Evolutionary conservation across 2,888 invertebrate species (phyloP).

Genomic region (Danaus chrysippus): DNA sequence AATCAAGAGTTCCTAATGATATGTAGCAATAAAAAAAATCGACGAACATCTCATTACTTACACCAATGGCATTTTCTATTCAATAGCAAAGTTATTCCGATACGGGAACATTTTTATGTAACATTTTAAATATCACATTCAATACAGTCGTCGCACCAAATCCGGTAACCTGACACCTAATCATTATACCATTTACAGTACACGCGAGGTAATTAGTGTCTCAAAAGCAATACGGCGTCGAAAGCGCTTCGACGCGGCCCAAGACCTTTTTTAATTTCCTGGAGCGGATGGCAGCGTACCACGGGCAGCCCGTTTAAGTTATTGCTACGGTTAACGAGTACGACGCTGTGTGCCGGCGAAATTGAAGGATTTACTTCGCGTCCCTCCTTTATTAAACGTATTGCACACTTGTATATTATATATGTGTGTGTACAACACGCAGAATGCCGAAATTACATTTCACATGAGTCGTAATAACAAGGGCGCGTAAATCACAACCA

Average conservation of each 20-base stretch:
- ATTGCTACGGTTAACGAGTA: conserved; percentile 79
- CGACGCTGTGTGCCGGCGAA: conserved; percentile 78
- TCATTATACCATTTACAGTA: conserved; percentile 32
- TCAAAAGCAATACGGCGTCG: conserved; percentile 28
- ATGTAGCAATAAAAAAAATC: background rate
- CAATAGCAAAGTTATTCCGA: conserved; percentile 2
- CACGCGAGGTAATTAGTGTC: conserved; percentile 35
- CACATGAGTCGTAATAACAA: conserved; percentile 79
- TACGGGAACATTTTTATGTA: background rate
- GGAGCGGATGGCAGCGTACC: conserved; percentile 44
- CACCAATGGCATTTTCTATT: background rate
- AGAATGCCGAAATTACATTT: conserved; percentile 77
- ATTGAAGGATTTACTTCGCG: conserved; percentile 79
- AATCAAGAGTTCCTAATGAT: background rate
- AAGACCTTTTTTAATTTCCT: conserved; percentile 74
- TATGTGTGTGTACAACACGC: conserved; percentile 53
- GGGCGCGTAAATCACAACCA: conserved; percentile 77
- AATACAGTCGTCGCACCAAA: conserved; percentile 24
- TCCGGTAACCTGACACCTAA: conserved; percentile 26
- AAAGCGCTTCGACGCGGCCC: conserved; percentile 47
- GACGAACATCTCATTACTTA: too few species aligned
- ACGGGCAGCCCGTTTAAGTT: conserved; percentile 72
- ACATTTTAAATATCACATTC: conserved; percentile 3
- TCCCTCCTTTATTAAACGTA: conserved; percentile 79
- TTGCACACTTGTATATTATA: conserved; percentile 61